Evolutionary conservation across 2,797 vertebrate species (phyloP).

Genomic region (Acipenser transmontanus): DNA sequence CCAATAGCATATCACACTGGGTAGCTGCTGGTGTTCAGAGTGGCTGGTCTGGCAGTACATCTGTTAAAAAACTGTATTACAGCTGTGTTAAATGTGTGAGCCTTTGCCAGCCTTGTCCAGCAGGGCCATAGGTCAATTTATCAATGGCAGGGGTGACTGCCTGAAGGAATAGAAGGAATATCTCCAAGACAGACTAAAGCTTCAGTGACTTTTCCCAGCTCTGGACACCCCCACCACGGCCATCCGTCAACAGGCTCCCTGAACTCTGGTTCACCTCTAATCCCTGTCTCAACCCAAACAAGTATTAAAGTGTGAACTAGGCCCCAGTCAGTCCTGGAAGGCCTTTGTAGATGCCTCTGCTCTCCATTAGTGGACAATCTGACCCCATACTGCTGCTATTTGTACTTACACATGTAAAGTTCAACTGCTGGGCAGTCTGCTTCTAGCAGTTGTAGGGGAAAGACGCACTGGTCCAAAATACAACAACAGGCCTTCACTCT

Average conservation of each 20-base stretch:
- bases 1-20: constrained; percentile 5
- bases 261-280: constrained; percentile 73
- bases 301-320: constrained; percentile 20
- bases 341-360: constrained; percentile 5
- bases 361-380: background rate
- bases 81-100: constrained; percentile 29
- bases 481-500: background rate
- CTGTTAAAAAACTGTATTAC: constrained; percentile 24
- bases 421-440: constrained; percentile 8
- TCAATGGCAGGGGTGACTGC: constrained; percentile 44
- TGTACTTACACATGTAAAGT: constrained; percentile 9
- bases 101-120: constrained; percentile 9
- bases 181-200: constrained; percentile 45
- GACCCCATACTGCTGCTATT: constrained; percentile 13
- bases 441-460: background rate
- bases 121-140: constrained; percentile 36
- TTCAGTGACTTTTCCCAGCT: constrained; percentile 37
- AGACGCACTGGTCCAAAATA: no score
- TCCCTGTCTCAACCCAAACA: constrained; percentile 54
- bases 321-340: constrained; percentile 21
- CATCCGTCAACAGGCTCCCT: constrained; percentile 50
- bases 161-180: constrained; percentile 31
- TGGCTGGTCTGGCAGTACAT: constrained; percentile 17
- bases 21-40: background rate
- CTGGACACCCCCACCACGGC: constrained; percentile 19